Percentiles rank a stretch among this genome's conserved stretches.
phyloP scores from a whole-genome alignment of 2,888 invertebrate species.

The Andrena dorsata region DNA sequence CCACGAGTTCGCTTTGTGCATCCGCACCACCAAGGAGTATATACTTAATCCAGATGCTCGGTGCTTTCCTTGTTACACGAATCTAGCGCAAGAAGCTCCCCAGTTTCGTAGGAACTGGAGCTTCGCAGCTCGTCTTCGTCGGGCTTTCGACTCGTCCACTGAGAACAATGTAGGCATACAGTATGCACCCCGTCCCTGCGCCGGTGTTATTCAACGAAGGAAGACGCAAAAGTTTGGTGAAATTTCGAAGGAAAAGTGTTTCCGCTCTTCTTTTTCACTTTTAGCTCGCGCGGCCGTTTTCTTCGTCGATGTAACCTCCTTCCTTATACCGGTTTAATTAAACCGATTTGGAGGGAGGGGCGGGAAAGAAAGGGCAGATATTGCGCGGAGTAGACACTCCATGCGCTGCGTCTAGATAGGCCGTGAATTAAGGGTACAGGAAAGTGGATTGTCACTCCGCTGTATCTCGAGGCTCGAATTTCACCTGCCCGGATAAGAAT shows the following conservation, averaged over 20 bases:
- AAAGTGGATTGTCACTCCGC: not conserved
- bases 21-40: no score
- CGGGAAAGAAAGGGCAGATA: not conserved
- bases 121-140: not conserved
- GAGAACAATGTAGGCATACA: slow-evolving; percentile 6
- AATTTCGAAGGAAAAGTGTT: slow-evolving; percentile 6
- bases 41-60: not conserved
- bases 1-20: no score
- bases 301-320: not conserved
- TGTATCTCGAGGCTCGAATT: slow-evolving; percentile 40
- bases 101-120: not conserved
- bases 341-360: not conserved
- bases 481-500: slow-evolving; percentile 66
- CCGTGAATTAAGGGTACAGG: not conserved
- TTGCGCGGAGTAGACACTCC: not conserved
- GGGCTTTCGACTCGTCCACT: not conserved
- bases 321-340: slow-evolving; percentile 5
- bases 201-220: not conserved
- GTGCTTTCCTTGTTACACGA: not conserved
- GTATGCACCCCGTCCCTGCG: not conserved
- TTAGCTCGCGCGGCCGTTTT: not conserved
- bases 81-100: not conserved
- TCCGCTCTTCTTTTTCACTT: not conserved
- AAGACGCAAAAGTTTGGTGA: slow-evolving; percentile 1
- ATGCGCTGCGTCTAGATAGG: no score